A percentile compares a stretch with the other conserved stretches of the same genome.
These are phyloP conservation scores for Nomada ferruginata DNA, from an alignment of 2,888 invertebrate genomes.

Conservation along the genomic window DNA sequence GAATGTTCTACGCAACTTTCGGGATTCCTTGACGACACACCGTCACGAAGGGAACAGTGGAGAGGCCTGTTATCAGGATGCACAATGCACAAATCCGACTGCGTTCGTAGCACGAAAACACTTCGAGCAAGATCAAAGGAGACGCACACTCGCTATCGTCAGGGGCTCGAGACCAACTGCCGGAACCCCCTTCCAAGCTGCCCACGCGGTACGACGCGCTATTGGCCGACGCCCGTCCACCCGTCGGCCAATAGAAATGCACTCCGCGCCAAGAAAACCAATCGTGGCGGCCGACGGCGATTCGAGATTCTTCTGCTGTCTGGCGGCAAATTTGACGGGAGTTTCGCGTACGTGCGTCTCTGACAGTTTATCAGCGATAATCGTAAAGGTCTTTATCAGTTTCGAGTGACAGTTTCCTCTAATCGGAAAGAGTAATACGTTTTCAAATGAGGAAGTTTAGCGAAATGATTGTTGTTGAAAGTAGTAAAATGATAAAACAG, in stretches of 20 bases:
- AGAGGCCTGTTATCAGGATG: conserved; percentile 1
- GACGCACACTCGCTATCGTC: conserved; percentile 57
- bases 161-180: conserved; percentile 74
- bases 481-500: too few species aligned
- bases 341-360: not conserved
- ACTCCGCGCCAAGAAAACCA: conserved; percentile 55
- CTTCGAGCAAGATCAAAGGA: conserved; percentile 46
- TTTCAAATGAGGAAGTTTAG: too few species aligned
- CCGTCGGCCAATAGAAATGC: conserved; percentile 55
- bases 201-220: conserved; percentile 56
- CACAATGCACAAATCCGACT: conserved; percentile 36
- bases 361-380: not conserved
- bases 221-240: conserved; percentile 65
- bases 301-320: conserved; percentile 33
- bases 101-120: conserved; percentile 44
- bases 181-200: conserved; percentile 71
- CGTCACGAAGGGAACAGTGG: not conserved
- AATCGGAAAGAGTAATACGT: too few species aligned
- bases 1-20: not conserved
- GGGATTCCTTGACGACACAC: conserved; percentile 17
- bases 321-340: conserved; percentile 68
- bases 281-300: conserved; percentile 54
- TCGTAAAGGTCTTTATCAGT: too few species aligned
- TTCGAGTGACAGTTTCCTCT: too few species aligned
- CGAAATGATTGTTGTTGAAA: too few species aligned